phyloP scores from a whole-genome alignment of 2,113 vertebrate genomes.

The Irena cyanogastra region DNA sequence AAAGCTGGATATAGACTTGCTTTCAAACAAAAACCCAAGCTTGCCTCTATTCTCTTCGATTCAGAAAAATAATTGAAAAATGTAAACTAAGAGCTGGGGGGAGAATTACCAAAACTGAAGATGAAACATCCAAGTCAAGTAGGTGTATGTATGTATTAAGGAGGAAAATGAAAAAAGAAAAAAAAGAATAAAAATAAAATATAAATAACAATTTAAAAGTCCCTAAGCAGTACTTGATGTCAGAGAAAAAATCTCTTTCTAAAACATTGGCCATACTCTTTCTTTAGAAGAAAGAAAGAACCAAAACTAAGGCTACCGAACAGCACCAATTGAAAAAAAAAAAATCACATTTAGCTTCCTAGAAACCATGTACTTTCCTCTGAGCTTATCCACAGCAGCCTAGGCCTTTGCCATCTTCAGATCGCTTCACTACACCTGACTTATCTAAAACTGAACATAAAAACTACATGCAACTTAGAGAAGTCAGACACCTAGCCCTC shows the following conservation, averaged over 20 bases:
- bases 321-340: neutral
- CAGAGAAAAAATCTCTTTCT: neutral
- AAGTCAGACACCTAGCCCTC: neutral
- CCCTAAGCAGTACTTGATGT: neutral
- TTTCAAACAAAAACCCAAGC: neutral
- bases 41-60: neutral
- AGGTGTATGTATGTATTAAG: neutral
- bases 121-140: neutral
- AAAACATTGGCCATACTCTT: neutral
- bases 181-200: neutral
- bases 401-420: neutral
- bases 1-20: neutral
- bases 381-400: neutral
- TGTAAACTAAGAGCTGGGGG: neutral
- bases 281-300: neutral
- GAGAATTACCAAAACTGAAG: neutral
- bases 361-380: neutral
- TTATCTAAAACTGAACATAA: neutral
- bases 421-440: neutral
- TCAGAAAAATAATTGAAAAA: neutral
- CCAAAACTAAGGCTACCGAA: neutral
- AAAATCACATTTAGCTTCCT: neutral
- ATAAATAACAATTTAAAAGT: neutral
- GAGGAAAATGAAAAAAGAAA: rapidly evolving
- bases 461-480: neutral